These are phyloP conservation scores for Crambe crambe DNA, from an alignment of 37 sponge, comb jelly and placozoan genomes.

Conservation along the genomic window DNA sequence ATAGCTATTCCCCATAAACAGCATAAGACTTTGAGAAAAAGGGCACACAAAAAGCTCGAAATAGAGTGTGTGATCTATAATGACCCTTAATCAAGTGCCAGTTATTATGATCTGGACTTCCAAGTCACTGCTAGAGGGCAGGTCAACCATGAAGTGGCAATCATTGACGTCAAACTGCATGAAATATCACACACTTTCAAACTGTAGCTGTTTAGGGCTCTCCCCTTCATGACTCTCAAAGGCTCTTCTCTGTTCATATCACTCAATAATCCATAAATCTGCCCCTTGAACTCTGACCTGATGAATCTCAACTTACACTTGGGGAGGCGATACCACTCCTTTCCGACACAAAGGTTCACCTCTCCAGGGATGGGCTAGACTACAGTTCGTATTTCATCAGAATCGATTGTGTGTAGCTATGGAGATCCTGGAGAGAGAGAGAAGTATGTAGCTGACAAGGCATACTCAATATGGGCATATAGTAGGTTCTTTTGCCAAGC, in stretches of 20 bases:
- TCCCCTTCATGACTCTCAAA: too few relatives aligned
- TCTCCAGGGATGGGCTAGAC: slow-evolving; percentile 22
- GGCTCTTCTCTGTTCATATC: slow-evolving; percentile 93
- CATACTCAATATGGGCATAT: too few relatives aligned
- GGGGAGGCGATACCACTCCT: slow-evolving; percentile 97
- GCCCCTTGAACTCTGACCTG: slow-evolving; percentile 90
- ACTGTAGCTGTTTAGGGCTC: too few relatives aligned
- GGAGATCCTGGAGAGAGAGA: slow-evolving; percentile 68
- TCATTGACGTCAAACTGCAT: slow-evolving; percentile 65
- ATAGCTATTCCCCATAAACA: slow-evolving; percentile 38
- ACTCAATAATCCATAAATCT: slow-evolving; percentile 91
- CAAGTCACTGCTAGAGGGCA: slow-evolving; percentile 25
- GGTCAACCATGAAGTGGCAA: slow-evolving; percentile 92
- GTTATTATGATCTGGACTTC: slow-evolving; percentile 65
- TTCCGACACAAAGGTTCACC: slow-evolving; percentile 93
- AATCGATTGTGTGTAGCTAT: slow-evolving; percentile 68
- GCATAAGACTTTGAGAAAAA: slow-evolving; percentile 27
- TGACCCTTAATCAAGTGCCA: slow-evolving; percentile 75
- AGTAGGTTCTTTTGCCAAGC: too few relatives aligned
- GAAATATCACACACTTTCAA: too few relatives aligned
- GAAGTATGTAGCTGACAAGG: slow-evolving; percentile 2
- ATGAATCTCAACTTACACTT: slow-evolving; percentile 78
- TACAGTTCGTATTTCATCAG: neutral
- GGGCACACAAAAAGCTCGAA: slow-evolving; percentile 86
- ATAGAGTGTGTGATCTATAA: slow-evolving; percentile 74